Evolutionary conservation across 2,113 vertebrate species (phyloP), one percentile per base, ranked within the genome.

Genomic region (Albula goreensis): DNA sequence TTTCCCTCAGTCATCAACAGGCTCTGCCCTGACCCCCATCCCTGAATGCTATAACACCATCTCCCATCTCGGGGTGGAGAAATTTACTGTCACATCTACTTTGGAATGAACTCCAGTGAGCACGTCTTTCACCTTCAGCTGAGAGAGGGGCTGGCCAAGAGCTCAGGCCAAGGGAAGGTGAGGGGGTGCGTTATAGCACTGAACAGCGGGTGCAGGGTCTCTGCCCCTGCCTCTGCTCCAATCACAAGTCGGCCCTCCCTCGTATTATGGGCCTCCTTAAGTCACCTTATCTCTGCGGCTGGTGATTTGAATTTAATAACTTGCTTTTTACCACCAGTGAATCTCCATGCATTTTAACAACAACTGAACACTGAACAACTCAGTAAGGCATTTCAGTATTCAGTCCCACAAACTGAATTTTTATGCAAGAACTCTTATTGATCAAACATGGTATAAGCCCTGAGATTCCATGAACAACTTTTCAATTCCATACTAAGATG

Each of bases 1-100:
- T 99, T 99, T 97, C 98, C 60, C 98, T 98, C 98, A 97, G 97
- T 99, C 98, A 98, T 98, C 97, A 98, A 98, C 98, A 98, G 97
- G 97, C 97, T 95, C 97, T 98, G 96, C 96, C 96, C 97, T 98
- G 97, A 98, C 97, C 98, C 78, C 31, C 49, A 94, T 95, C 95
- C 31, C 96, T 96, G 97, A 97, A 96, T 97, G 97, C 97, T 98
- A 97, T 99, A 99, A 99, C 98, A 98, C 99, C 98, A 98, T 97
- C 97, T 97, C 97, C 97, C 97, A 96, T 98, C 97, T 97, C 97
- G 90, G 95, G 95, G 94, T 96, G 97, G 97, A 96, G 97, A 81
- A 99, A 99, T 99, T 97, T 97, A 98, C 97, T 96, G 97, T 96
- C 96, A 94, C 90, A 95, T 96, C 96, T 95, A 96, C 96, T 97